Evolutionary conservation across 2,888 invertebrate species (phyloP), one percentile per base, ranked within the genome.

Genomic region (Stenurella melanura): DNA sequence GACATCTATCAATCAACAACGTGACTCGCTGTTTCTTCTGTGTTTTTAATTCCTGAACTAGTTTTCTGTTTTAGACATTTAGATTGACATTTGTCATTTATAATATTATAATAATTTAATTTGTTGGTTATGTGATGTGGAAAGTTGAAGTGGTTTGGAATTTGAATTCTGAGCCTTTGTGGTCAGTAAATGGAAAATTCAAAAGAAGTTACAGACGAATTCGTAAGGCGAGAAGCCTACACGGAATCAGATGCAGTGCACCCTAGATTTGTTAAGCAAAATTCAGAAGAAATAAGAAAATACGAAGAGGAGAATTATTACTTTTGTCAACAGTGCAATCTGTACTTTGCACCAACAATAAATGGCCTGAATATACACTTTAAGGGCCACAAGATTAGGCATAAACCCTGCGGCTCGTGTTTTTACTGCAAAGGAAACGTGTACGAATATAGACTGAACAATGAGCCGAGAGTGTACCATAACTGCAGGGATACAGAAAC

Each of bases 341-440:
- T 87, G 72, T 88, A 83, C 79, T 87, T 89, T 78, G 87, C 87
- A 19, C 87, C 88, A 10, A 85, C 84, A 26, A 82, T 83, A 34
- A 77, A 80, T 38, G 88, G 84, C 21, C 80, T 89, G 21, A 83
- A 83, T 64, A 84, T 80, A 60, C 89, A 89, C 78, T 89, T 88
- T 80, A 86, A 83, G 76, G 83, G 81, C 42, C 85, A 86, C 68
- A 84, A 86, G 70, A 82, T 84, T 19, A 77, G 80, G 17, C 89
- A 89, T 76, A 76, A 76, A 68, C 84, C 86, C 34, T 82, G 79
- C 64, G 87, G 85, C 34, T 83, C 85, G 26, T 89, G 89, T 81
- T 87, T 88, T 80, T 89, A 89, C 80, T 89, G 89, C 75, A 83
- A 84, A 73, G 87, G 86, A 17, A 83, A 84, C 69, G 88, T 88